A percentile compares a stretch with the other conserved stretches of the same genome.
Evolutionary conservation across 2,888 invertebrate genomes (phyloP).

Genomic region (Sialis lutaria): DNA sequence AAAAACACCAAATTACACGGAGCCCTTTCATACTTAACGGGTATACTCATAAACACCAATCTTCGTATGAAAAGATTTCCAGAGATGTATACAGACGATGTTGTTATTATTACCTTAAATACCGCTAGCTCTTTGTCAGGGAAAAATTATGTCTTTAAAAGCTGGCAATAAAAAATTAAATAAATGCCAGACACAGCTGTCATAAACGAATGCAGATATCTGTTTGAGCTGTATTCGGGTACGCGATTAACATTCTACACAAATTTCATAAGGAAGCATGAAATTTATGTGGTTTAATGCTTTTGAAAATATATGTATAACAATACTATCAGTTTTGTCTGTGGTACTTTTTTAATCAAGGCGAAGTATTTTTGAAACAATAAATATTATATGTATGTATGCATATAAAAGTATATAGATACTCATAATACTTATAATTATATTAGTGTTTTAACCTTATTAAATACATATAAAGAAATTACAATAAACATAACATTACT

Average conservation of each 20-base stretch:
- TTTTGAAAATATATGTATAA: background rate
- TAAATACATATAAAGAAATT: too few species aligned
- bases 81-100: too few species aligned
- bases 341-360: too few species aligned
- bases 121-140: background rate
- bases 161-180: background rate
- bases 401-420: too few species aligned
- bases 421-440: too few species aligned
- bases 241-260: background rate
- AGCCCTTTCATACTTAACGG: background rate
- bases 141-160: background rate
- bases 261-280: background rate
- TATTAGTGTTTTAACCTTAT: too few species aligned
- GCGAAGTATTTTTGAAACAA: too few species aligned
- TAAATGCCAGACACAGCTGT: background rate
- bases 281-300: background rate
- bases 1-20: background rate
- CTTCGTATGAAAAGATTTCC: background rate
- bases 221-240: background rate
- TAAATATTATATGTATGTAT: too few species aligned
- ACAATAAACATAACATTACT: too few species aligned
- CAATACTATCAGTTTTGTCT: too few species aligned
- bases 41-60: background rate
- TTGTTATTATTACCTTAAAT: background rate
- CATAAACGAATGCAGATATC: background rate